Conservation (phyloP, 2,797 vertebrate genomes). For the Aselliscus stoliczkanus region DNA sequence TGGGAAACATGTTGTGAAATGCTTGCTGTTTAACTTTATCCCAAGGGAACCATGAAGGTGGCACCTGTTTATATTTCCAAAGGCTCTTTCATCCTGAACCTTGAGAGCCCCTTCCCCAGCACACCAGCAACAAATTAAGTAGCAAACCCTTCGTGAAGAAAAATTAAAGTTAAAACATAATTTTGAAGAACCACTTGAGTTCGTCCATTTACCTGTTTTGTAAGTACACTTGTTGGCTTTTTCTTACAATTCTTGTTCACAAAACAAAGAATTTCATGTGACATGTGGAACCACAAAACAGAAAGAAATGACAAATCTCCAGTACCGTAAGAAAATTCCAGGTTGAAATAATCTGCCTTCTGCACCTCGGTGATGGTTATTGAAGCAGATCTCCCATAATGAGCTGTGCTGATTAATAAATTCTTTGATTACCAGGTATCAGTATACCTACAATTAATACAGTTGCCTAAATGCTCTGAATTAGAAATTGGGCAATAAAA, state of each 20-base stretch:
- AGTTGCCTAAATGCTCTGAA: constrained; percentile 60
- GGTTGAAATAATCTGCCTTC: neutral
- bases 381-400: constrained; percentile 55
- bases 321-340: neutral
- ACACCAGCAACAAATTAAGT: neutral
- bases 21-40: neutral
- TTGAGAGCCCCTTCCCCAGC: neutral
- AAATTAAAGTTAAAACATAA: constrained; percentile 16
- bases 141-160: neutral
- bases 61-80: neutral
- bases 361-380: constrained; percentile 39
- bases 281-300: neutral
- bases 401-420: constrained; percentile 66
- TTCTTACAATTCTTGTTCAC: neutral
- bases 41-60: neutral
- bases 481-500: constrained; percentile 72
- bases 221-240: neutral
- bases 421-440: constrained; percentile 62
- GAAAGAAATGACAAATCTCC: neutral
- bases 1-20: neutral
- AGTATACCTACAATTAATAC: constrained; percentile 56
- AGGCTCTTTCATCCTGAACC: neutral
- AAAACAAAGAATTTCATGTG: neutral
- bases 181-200: constrained; percentile 1
- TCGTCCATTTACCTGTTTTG: neutral